These are phyloP conservation scores for Nymphalis c-album DNA, from an alignment of 2,888 invertebrate genomes.

Conservation along the genomic window DNA sequence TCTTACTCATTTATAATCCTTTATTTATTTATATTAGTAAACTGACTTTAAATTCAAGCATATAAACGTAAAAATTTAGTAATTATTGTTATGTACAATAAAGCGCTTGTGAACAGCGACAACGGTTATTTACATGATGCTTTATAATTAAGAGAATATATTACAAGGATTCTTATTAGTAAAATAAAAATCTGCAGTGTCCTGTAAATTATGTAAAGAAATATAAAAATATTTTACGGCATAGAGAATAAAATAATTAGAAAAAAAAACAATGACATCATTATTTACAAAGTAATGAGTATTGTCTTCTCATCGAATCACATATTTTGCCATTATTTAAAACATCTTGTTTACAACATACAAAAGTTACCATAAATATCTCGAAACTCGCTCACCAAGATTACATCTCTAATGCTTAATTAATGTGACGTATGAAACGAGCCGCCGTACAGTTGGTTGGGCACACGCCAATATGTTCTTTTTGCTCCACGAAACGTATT, in stretches of 20 bases:
- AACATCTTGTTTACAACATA: slow-evolving; percentile 48
- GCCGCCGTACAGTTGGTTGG: slow-evolving; percentile 71
- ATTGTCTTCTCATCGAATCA: slow-evolving; percentile 35
- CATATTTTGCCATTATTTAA: slow-evolving; percentile 36
- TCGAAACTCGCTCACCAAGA: slow-evolving; percentile 51
- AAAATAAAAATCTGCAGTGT: too few species aligned
- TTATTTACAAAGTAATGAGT: too few species aligned
- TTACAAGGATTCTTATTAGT: too few species aligned
- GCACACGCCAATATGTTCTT: slow-evolving; percentile 68
- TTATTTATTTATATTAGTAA: too few species aligned
- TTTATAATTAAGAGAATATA: too few species aligned
- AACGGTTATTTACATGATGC: too few species aligned
- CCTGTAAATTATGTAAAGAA: too few species aligned
- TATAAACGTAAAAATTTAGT: background rate
- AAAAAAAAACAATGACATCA: too few species aligned
- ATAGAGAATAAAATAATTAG: too few species aligned
- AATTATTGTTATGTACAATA: background rate
- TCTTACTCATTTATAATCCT: background rate
- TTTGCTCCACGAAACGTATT: slow-evolving; percentile 62
- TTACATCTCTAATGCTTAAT: slow-evolving; percentile 74
- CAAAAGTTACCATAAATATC: slow-evolving; percentile 48
- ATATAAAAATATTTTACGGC: too few species aligned
- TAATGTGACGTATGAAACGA: slow-evolving; percentile 75
- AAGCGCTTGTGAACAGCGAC: too few species aligned
- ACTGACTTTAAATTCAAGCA: background rate